A percentile compares a stretch with the other conserved stretches of the same genome.
phyloP scores from a whole-genome alignment of 2,888 invertebrate species.

The Monochamus alternatus region DNA sequence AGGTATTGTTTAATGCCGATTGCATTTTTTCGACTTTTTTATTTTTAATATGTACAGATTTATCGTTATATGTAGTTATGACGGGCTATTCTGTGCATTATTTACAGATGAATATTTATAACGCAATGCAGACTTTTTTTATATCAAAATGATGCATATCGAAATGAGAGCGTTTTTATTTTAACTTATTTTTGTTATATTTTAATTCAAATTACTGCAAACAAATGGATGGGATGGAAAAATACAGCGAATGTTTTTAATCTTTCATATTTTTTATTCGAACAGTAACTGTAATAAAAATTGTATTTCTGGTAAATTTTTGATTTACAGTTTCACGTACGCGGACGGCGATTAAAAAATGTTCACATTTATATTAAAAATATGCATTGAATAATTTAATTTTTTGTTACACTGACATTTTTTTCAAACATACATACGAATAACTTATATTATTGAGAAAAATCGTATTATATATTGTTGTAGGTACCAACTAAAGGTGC shows the following conservation, averaged over 20 bases:
- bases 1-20: slow-evolving; percentile 64
- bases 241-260: slow-evolving; percentile 48
- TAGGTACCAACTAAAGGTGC: too few relatives aligned
- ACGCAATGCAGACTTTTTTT: slow-evolving; percentile 60
- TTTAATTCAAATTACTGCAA: slow-evolving; percentile 55
- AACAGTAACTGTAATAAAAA: slow-evolving; percentile 40
- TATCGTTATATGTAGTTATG: slow-evolving; percentile 66
- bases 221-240: slow-evolving; percentile 42
- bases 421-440: too few relatives aligned
- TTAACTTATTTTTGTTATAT: slow-evolving; percentile 51
- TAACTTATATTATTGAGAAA: too few relatives aligned
- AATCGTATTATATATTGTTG: too few relatives aligned
- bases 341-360: slow-evolving; percentile 3
- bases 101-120: slow-evolving; percentile 67
- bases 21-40: slow-evolving; percentile 62
- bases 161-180: slow-evolving; percentile 61
- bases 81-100: slow-evolving; percentile 62
- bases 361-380: slow-evolving; percentile 1
- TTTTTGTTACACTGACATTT: not conserved
- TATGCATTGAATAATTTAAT: slow-evolving; percentile 8
- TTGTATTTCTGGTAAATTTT: slow-evolving; percentile 24
- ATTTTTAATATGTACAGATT: slow-evolving; percentile 64
- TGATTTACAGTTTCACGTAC: slow-evolving; percentile 8
- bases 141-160: slow-evolving; percentile 63
- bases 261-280: slow-evolving; percentile 35